Evolutionary conservation across 1,140 invertebrate genomes (phyloP), one percentile per base, ranked within the genome.

Genomic region (Pachyrhynchus sulphureomaculatus): DNA sequence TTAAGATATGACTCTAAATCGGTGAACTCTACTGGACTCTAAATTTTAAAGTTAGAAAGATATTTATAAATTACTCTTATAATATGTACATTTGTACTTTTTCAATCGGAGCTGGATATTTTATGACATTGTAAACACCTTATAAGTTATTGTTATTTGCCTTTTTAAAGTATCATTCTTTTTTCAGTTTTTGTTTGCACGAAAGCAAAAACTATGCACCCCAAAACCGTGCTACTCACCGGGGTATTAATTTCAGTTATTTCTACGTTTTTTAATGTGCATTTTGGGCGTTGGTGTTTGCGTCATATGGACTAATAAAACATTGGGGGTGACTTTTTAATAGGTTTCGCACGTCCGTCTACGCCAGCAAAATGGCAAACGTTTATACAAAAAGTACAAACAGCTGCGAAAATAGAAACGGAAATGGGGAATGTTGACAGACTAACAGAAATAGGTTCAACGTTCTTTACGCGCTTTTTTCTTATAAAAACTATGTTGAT

Each of bases 371-470:
- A 36, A 58, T 47, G 36, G 42, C 42, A 49, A n/a, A 58, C 55
- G 44, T 34, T 37, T 44, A 44, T 21, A 24, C 29, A 55, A 42
- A 37, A 55, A 44, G 23, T 20, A 58, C 55, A 47, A 58, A 37
- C 55, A 58, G 55, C 55, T 58, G 55, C 55, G 23, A 58, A 58
- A 58, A 58, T 58, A 58, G 55, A 47, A 48, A 23, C 55, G 55
- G 42, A 58, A 58, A 58, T 17, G 17, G 47, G 37, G 4, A 41
- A 29, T 29, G 26, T 29, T 29, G 26, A n/a, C 26, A 29, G 26
- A 9, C 26, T 29, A 6, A 29, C 12, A 29, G 26, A 29, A 26
- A 29, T 29, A 6, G 12, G 26, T 29, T 29, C 26, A 29, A 29
- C 26, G 26, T 29, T 29, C 26, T 29, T 26, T 26, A 3, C 24